Evolutionary conservation across 2,797 vertebrate genomes (phyloP).

Genomic region (Crax fasciolata): DNA sequence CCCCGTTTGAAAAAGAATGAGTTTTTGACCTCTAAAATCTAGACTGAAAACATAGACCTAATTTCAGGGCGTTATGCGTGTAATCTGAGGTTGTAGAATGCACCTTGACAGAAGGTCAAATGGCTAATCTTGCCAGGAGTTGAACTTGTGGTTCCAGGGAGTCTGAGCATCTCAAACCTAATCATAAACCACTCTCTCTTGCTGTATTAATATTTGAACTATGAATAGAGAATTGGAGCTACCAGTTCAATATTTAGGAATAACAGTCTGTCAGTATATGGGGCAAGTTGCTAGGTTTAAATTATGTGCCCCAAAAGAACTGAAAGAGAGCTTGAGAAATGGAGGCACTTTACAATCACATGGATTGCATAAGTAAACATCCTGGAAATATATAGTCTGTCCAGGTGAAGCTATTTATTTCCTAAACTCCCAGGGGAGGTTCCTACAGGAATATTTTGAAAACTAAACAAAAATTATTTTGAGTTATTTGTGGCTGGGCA

Average conservation of each 20-base stretch:
- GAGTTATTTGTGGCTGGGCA: slow-evolving; percentile 37
- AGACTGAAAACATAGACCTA: not conserved
- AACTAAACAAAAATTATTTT: slow-evolving; percentile 70
- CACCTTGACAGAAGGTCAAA: not conserved
- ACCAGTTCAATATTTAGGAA: slow-evolving; percentile 36
- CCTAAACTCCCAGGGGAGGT: slow-evolving; percentile 42
- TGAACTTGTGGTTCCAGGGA: slow-evolving; percentile 33
- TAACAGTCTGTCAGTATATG: slow-evolving; percentile 40
- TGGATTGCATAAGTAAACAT: slow-evolving; percentile 67
- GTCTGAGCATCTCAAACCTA: slow-evolving; percentile 36
- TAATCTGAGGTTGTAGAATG: not conserved
- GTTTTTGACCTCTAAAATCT: not conserved
- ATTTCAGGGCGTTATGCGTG: not conserved
- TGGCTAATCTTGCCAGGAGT: not conserved
- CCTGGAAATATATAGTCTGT: slow-evolving; percentile 74
- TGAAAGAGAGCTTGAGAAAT: slow-evolving; percentile 73
- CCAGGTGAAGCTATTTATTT: slow-evolving; percentile 77
- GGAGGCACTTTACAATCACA: slow-evolving; percentile 70
- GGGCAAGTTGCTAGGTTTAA: slow-evolving; percentile 43
- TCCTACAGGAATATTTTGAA: slow-evolving; percentile 61
- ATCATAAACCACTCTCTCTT: slow-evolving; percentile 32
- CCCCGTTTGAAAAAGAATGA: not conserved
- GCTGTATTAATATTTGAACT: slow-evolving; percentile 32
- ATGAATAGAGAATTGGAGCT: slow-evolving; percentile 56
- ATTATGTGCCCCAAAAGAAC: slow-evolving; percentile 60